Percentiles rank a stretch among this genome's conserved stretches.
Conservation (phyloP, 2,797 vertebrate species). For the Oreonectes daqikongensis region DNA sequence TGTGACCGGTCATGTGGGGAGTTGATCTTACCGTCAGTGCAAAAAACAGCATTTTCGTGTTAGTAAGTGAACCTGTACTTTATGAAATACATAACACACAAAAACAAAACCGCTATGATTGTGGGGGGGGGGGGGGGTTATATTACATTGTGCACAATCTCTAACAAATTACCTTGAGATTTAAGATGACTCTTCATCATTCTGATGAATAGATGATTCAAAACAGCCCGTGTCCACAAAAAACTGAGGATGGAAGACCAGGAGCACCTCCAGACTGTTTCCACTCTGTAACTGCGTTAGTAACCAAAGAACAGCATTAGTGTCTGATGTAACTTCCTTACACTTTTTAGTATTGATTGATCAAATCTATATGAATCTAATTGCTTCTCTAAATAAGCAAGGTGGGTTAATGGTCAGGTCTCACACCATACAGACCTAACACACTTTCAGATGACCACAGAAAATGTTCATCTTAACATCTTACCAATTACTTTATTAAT, state of each 20-base stretch:
- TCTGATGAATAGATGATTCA: not conserved
- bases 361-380: not conserved
- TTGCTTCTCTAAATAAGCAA: not conserved
- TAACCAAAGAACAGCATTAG: conserved; percentile 20
- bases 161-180: conserved; percentile 15
- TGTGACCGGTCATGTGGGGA: conserved; percentile 58
- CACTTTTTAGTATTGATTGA: conserved; percentile 9
- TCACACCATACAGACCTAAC: not conserved
- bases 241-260: not conserved
- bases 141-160: not conserved
- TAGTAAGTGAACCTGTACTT: no score
- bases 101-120: no score
- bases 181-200: conserved; percentile 5
- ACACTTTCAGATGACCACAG: not conserved
- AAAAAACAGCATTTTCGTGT: no score
- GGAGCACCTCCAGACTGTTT: conserved; percentile 26
- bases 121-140: no score
- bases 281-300: conserved; percentile 4
- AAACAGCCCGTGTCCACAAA: not conserved
- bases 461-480: not conserved
- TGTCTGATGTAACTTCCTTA: not conserved
- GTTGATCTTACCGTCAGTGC: conserved; percentile 30
- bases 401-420: not conserved
- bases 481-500: not conserved
- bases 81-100: no score